Percentiles rank a stretch among this genome's conserved stretches.
Evolutionary conservation across 2,113 vertebrate genomes (phyloP).

Genomic region (Rhinogobius similis): DNA sequence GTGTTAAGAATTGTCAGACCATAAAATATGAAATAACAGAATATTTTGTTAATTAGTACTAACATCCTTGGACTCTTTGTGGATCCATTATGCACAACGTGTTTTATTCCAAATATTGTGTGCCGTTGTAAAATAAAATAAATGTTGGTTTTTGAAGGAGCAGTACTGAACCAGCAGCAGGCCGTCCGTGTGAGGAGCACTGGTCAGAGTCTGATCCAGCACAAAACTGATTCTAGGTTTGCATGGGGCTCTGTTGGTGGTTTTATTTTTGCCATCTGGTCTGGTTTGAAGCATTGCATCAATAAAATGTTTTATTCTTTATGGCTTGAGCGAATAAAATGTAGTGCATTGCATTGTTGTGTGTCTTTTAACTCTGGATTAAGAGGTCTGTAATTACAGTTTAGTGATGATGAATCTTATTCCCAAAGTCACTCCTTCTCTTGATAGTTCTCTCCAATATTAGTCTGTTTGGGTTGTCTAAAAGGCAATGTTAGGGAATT

Average conservation of each 20-base stretch:
- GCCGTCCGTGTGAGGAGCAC: neutral
- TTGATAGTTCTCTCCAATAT: too few relatives aligned
- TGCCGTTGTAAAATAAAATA: neutral
- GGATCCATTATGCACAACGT: neutral
- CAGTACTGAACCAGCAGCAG: neutral
- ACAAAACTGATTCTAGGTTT: neutral
- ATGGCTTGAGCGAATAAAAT: too few relatives aligned
- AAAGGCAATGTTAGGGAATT: too few relatives aligned
- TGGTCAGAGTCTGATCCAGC: neutral
- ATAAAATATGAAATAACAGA: too few relatives aligned
- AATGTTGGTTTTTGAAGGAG: neutral
- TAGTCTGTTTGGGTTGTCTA: neutral
- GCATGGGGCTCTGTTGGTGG: neutral
- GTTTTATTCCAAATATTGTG: neutral
- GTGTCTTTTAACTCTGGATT: too few relatives aligned
- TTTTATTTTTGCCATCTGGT: too few relatives aligned
- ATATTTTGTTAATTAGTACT: too few relatives aligned
- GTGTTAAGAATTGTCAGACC: too few relatives aligned
- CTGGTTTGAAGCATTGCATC: neutral
- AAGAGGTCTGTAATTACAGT: too few relatives aligned
- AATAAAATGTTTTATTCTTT: neutral
- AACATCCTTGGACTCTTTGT: too few relatives aligned
- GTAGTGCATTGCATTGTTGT: too few relatives aligned
- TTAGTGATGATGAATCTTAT: too few relatives aligned
- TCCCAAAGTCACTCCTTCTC: neutral